Evolutionary conservation across 2,113 vertebrate species (phyloP).

Genomic region (Anas platyrhynchos): DNA sequence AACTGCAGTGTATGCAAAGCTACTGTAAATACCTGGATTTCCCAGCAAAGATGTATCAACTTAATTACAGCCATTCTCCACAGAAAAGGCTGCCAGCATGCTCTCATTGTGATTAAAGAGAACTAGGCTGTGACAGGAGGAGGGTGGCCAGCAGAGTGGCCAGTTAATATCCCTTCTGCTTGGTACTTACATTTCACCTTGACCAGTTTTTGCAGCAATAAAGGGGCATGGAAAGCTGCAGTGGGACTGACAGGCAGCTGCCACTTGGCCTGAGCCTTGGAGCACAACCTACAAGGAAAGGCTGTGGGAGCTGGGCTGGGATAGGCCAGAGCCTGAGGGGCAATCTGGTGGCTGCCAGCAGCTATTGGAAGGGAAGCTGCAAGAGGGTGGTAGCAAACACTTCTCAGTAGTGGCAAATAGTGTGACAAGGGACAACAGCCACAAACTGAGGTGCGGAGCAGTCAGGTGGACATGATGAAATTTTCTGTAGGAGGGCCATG

Average conservation of each 20-base stretch:
- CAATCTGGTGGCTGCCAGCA: not conserved
- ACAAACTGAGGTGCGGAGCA: not conserved
- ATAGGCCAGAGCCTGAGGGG: not conserved
- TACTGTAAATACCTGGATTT: not conserved
- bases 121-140: not conserved
- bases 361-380: not conserved
- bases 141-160: not conserved
- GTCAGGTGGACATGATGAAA: not conserved
- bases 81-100: not conserved
- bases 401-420: not conserved
- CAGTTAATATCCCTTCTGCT: not conserved
- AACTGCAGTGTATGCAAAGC: not conserved
- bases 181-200: not conserved
- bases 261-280: not conserved
- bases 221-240: not conserved
- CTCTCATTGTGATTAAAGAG: not conserved
- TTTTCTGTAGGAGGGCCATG: not conserved
- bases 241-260: not conserved
- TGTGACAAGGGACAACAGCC: not conserved
- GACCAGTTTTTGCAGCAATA: accelerated
- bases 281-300: not conserved
- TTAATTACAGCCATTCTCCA: not conserved
- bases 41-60: not conserved
- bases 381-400: not conserved
- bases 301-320: not conserved